phyloP scores from a whole-genome alignment of 2,113 vertebrate genomes.

The Picathartes gymnocephalus region DNA sequence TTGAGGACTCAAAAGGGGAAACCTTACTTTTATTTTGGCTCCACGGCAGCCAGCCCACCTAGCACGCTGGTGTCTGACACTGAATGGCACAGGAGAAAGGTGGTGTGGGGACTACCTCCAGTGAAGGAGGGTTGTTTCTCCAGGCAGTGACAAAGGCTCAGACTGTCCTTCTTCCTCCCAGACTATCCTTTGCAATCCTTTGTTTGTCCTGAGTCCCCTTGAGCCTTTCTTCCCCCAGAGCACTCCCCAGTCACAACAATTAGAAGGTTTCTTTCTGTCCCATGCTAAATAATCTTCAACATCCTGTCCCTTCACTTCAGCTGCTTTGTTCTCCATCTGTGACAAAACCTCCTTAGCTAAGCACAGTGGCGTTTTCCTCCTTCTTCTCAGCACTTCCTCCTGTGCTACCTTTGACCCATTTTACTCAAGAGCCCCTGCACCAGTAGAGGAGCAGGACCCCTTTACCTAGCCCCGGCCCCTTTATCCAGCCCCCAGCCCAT shows the following conservation, averaged over 20 bases:
- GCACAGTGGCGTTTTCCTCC: neutral
- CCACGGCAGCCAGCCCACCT: neutral
- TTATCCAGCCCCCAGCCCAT: neutral
- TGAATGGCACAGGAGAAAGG: neutral
- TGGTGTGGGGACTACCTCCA: neutral
- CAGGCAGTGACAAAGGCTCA: neutral
- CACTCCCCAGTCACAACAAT: neutral
- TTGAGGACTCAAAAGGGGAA: neutral
- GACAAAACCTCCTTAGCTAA: conserved; percentile 28
- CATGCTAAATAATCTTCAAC: neutral
- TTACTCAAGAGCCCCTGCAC: neutral
- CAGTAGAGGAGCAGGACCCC: neutral
- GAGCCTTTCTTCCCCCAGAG: neutral
- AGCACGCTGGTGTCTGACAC: neutral
- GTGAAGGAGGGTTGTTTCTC: neutral
- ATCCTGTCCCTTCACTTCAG: neutral
- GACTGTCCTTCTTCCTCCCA: neutral
- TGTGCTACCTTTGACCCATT: neutral
- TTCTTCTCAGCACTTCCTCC: conserved; percentile 9
- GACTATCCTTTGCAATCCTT: neutral
- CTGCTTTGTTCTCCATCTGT: neutral
- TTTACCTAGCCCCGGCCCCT: neutral
- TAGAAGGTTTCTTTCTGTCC: neutral
- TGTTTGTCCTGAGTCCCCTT: neutral
- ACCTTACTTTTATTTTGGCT: no score